Evolutionary conservation across 2,888 invertebrate species (phyloP).

Genomic region (Noctua fimbriata): DNA sequence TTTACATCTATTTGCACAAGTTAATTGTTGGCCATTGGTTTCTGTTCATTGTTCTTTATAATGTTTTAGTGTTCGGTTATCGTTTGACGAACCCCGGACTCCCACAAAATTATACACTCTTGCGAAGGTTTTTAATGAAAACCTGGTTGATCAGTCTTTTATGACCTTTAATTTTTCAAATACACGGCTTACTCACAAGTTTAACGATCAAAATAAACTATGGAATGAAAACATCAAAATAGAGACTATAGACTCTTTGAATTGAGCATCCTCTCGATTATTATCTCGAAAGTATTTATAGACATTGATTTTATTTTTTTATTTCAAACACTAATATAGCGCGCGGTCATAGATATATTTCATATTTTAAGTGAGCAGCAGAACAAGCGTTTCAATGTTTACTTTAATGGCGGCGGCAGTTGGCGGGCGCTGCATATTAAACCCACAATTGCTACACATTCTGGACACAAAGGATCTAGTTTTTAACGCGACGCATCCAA

Average conservation of each 20-base stretch:
- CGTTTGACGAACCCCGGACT: conserved; percentile 45
- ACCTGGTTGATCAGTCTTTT: conserved; percentile 19
- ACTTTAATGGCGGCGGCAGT: conserved; percentile 54
- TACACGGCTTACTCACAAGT: conserved; percentile 10
- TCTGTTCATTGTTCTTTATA: conserved; percentile 67
- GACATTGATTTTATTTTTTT: conserved; percentile 24
- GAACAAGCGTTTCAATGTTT: conserved; percentile 52
- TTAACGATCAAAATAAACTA: conserved; percentile 45
- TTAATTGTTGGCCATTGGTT: conserved; percentile 70
- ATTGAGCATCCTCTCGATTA: conserved; percentile 20
- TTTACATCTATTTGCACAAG: conserved; percentile 80
- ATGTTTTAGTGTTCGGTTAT: conserved; percentile 42
- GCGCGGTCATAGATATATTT: conserved; percentile 33
- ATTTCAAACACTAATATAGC: conserved; percentile 18
- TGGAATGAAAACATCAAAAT: conserved; percentile 32
- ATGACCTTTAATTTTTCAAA: conserved; percentile 33
- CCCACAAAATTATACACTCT: conserved; percentile 24
- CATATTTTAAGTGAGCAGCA: conserved; percentile 42
- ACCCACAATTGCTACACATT: conserved; percentile 62
- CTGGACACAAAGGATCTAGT: conserved; percentile 75
- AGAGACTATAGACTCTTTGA: conserved; percentile 22
- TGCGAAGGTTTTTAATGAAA: conserved; percentile 31
- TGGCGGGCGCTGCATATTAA: conserved; percentile 52
- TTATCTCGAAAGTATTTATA: conserved; percentile 25
- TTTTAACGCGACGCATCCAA: conserved; percentile 76